phyloP scores from a whole-genome alignment of 1,140 invertebrate genomes.

The Drosophila kikkawai region DNA sequence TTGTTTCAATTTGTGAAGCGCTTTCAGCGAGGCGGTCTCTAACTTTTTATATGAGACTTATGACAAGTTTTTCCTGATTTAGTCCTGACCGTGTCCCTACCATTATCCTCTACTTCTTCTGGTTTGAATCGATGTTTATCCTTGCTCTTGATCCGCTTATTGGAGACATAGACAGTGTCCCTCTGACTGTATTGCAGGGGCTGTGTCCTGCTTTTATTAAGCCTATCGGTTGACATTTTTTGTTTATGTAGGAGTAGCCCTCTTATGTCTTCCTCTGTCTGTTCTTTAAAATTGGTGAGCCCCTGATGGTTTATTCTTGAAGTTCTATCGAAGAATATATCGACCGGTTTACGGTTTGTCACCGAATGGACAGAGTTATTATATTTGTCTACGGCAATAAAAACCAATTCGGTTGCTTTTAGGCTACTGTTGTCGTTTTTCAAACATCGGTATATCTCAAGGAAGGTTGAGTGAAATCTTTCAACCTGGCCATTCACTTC shows the following conservation, averaged over 20 bases:
- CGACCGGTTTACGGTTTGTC: background rate
- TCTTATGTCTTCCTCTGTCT: background rate
- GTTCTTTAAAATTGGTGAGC: background rate
- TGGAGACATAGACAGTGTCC: too few relatives aligned
- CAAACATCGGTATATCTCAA: too few relatives aligned
- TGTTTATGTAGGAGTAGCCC: background rate
- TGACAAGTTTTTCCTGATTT: background rate
- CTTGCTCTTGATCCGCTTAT: too few relatives aligned
- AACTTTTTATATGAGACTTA: background rate
- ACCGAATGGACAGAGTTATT: too few relatives aligned
- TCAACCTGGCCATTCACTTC: too few relatives aligned
- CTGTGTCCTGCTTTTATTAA: background rate
- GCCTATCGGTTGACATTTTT: slow-evolving; percentile 2
- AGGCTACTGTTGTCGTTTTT: background rate
- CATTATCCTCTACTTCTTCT: background rate
- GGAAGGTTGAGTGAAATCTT: too few relatives aligned
- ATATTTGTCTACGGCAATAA: slow-evolving; percentile 10
- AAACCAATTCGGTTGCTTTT: background rate
- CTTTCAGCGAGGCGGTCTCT: background rate
- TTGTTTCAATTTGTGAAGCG: background rate
- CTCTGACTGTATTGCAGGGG: too few relatives aligned
- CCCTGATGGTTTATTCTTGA: slow-evolving; percentile 2
- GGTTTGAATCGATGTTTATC: too few relatives aligned
- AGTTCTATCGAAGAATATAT: background rate
- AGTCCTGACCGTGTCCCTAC: background rate